Percentiles rank a stretch among this genome's conserved stretches.
Evolutionary conservation across 2,797 vertebrate species (phyloP).

Genomic region (Peromyscus aztecus): DNA sequence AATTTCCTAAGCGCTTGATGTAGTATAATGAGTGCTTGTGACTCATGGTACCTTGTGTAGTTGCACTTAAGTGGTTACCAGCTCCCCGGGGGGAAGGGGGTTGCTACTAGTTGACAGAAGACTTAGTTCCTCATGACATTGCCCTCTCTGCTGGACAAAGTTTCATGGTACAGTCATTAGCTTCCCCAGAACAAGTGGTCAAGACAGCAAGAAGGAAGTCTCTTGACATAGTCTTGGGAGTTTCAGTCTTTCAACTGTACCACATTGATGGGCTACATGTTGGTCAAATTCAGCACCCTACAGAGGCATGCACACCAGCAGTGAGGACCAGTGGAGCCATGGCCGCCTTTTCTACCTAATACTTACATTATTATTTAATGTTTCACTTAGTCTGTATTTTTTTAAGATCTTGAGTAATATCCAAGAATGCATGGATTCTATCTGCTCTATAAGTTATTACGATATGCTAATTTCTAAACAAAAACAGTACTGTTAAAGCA

Average conservation of each 20-base stretch:
- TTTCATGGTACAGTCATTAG: not conserved
- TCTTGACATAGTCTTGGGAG: not conserved
- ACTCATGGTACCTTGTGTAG: not conserved
- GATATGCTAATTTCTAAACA: not conserved
- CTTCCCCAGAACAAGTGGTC: not conserved
- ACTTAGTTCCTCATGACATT: not conserved
- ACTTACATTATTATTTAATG: not conserved
- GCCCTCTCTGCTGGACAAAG: not conserved
- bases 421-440: not conserved
- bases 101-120: not conserved
- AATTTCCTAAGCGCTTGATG: not conserved
- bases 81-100: too few species aligned
- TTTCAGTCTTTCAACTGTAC: not conserved
- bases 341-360: not conserved
- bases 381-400: not conserved
- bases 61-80: not conserved
- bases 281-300: not conserved
- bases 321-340: not conserved
- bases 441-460: conserved; percentile 6
- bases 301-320: too few species aligned
- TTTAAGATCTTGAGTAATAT: not conserved
- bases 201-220: not conserved
- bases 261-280: not conserved
- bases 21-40: not conserved
- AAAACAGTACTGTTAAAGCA: conserved; percentile 2